phyloP scores from a whole-genome alignment of 1,140 invertebrate species.

The Streblospio benedicti region DNA sequence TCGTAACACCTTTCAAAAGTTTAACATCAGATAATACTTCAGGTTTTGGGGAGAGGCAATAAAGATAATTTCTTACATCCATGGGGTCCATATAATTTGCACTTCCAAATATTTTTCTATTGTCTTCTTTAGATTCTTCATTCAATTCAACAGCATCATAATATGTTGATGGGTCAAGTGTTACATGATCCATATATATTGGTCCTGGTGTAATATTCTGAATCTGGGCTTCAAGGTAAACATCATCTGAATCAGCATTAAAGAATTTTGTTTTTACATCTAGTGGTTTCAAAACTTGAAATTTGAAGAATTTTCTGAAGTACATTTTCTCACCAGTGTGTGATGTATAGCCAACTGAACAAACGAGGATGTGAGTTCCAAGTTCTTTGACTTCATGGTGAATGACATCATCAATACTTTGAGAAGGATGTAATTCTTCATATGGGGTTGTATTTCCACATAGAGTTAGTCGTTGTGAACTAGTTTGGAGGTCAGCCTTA shows the following conservation, averaged over 20 bases:
- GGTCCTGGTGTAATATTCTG: constrained; percentile 84
- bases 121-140: background rate
- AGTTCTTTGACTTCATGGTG: constrained; percentile 97
- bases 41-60: constrained; percentile 73
- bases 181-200: constrained; percentile 84
- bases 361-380: constrained; percentile 91
- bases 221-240: constrained; percentile 92
- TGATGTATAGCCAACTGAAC: constrained; percentile 83
- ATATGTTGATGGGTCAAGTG: constrained; percentile 77
- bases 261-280: constrained; percentile 99
- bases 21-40: constrained; percentile 63
- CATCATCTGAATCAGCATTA: constrained; percentile 93
- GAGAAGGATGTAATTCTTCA: constrained; percentile 64
- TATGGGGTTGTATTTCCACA: constrained; percentile 49
- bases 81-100: constrained; percentile 64
- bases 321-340: constrained; percentile 57
- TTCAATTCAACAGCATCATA: constrained; percentile 51
- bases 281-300: constrained; percentile 92
- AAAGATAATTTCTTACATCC: constrained; percentile 79
- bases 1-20: constrained; percentile 69
- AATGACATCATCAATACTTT: constrained; percentile 87
- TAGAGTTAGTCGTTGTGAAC: constrained; percentile 71
- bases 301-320: constrained; percentile 93
- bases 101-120: constrained; percentile 69
- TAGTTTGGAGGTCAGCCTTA: constrained; percentile 82